Base-by-base conservation (phyloP, 2,888 invertebrate genomes). In the Drosophila paucipuncta region DNA sequence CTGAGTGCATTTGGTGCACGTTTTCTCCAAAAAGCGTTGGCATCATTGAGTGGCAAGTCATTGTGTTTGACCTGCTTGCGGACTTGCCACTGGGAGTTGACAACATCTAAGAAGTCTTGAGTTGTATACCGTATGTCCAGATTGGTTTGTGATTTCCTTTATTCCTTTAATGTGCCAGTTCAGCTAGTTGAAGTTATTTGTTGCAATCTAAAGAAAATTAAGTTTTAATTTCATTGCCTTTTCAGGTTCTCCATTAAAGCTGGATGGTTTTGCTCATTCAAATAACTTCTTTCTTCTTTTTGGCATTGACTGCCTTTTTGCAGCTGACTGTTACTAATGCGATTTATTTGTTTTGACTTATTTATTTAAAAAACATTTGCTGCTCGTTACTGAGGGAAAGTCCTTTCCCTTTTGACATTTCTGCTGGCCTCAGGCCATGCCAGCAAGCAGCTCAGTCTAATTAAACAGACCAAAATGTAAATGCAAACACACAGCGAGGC, bases 401-500 rank as follows among this genome's bases (percentile, higher is more conserved):
- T 28, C 25, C 11, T 3, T 55, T 55, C n/a, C 11, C n/a, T 35
- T 35, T 52, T 70, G 61, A 33, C 61, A 58, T 71, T 52, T 62
- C 25, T 22, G 25, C 49, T 22, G 41, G 41, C 59, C 35, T 25
- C 37, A 25, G 62, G 73, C 60, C 50, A 22, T 55, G 54, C 43
- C 22, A 39, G 35, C 25, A 33, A 62, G 50, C 62, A 71, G 53
- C 58, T 52, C 43, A 50, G 68, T 63, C 25, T 75, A 79, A 80
- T 80, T 83, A 76, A 73, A 71, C 65, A 58, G 60, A 50, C 64
- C 60, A 61, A 81, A 67, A 70, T 52, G 41, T 49, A 53, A 59
- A 70, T 54, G 60, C 41, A 64, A 57, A 65, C 57, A 76, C n/a
- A 41, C 41, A 41, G 10, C n/a, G n/a, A n/a, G 10, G n/a, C 10